These are phyloP conservation scores for Venustaconcha ellipsiformis DNA, from an alignment of 1,140 invertebrate species.

Conservation along the genomic window DNA sequence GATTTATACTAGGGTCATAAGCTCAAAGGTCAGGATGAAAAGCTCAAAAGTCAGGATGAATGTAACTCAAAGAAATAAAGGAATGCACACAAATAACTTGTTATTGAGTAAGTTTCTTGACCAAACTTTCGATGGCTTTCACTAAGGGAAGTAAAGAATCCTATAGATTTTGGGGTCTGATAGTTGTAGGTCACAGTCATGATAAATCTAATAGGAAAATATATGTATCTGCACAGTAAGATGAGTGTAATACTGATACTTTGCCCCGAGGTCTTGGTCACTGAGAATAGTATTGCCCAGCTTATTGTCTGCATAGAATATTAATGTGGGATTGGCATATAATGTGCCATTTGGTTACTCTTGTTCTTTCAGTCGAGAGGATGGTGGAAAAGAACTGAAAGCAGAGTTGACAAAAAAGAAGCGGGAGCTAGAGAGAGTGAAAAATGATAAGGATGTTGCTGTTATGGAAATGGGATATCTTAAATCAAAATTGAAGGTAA, in stretches of 20 bases:
- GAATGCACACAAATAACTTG: no score
- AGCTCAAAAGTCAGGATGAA: no score
- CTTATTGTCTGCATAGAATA: neutral
- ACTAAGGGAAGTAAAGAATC: no score
- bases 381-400: conserved; percentile 20
- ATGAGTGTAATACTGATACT: neutral
- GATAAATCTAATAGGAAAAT: neutral
- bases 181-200: no score
- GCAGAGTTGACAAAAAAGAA: conserved; percentile 19
- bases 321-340: neutral
- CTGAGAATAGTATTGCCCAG: neutral
- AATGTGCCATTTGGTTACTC: no score
- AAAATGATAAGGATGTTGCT: conserved; percentile 24
- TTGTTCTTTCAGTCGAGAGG: no score
- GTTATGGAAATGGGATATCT: conserved; percentile 22
- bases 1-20: no score
- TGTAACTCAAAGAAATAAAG: no score
- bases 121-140: no score
- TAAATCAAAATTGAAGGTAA: conserved; percentile 28
- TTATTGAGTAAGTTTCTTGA: no score
- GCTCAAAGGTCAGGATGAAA: no score
- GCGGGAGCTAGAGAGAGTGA: conserved; percentile 17
- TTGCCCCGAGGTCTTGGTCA: neutral
- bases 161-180: no score
- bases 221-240: neutral